Base-by-base conservation (phyloP, 2,888 invertebrate species). In the Hemistola chrysoprasaria region DNA sequence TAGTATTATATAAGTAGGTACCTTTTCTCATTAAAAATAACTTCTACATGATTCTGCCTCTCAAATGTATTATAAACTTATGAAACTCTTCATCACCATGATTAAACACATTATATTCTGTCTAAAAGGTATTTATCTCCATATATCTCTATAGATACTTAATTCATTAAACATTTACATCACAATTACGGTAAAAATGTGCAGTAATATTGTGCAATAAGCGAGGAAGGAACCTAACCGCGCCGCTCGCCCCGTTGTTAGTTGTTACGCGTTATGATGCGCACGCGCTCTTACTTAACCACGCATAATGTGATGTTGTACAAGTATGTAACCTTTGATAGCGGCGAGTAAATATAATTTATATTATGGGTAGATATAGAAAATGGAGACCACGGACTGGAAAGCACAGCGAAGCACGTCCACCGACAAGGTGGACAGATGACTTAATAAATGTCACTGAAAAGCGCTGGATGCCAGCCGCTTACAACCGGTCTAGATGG, bases 161-260 rank as follows among this genome's bases (percentile, higher is more conserved):
- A 42, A 28, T 32, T 26, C 21, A 16, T 16, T 3, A 16, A 16
- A 3, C 30, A 41, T 38, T 44, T 44, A 44, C 34, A 39, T 44
- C 34, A 44, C 34, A 59, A 57, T 54, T 48, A 50, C 50, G 55
- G 48, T 44, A 52, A 56, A 46, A 56, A 68, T 65, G 63, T 71
- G 70, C 56, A 60, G 56, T 65, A 61, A 68, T 50, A 70, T 81
- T 78, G 75, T 73, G 71, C 65, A 78, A 78, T 73, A 58, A 40
- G 59, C 38, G 56, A 78, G 78, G 79, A 79, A 80, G 82, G 79
- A 82, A 81, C 61, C n/a, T n/a, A n/a, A n/a, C n/a, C n/a, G n/a
- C n/a, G n/a, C n/a, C n/a, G 65, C 62, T 61, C 56, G 60, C 53
- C 56, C 50, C n/a, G n/a, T n/a, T n/a, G 16, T 16, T 16, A 32